A percentile compares a stretch with the other conserved stretches of the same genome.
phyloP scores from a whole-genome alignment of 2,113 vertebrate genomes.

The Otus sunia region DNA sequence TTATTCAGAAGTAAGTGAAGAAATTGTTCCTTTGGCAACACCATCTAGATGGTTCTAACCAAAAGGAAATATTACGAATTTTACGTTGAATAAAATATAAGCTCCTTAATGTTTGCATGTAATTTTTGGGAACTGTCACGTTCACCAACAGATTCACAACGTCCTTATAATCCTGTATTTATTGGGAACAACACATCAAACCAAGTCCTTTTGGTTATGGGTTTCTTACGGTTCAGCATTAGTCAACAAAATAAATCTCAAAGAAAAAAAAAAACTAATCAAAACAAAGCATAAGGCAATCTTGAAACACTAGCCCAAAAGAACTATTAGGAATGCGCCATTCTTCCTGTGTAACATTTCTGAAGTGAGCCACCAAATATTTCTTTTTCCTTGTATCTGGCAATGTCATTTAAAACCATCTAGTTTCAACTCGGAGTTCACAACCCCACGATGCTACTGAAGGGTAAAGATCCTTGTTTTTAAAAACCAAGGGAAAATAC shows the following conservation, averaged over 20 bases:
- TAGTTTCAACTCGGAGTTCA: not conserved
- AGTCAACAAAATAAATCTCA: conserved; percentile 6
- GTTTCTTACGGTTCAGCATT: conserved; percentile 5
- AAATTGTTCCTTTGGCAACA: conserved; percentile 29
- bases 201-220: not conserved
- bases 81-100: not conserved
- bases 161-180: not conserved
- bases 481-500: conserved; percentile 12
- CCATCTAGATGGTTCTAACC: not conserved
- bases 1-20: conserved; percentile 32
- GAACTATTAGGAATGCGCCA: not conserved
- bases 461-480: not conserved
- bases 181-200: not conserved
- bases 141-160: not conserved
- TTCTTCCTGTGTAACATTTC: not conserved
- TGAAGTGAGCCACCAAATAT: not conserved
- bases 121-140: not conserved
- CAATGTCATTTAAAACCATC: not conserved
- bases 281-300: not conserved
- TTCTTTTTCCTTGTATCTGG: not conserved
- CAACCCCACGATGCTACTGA: not conserved
- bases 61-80: not conserved
- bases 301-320: not conserved
- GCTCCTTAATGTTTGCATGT: not conserved
- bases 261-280: not conserved